Conservation (phyloP, 2,888 invertebrate genomes). For the Bugulina stolonifera region DNA sequence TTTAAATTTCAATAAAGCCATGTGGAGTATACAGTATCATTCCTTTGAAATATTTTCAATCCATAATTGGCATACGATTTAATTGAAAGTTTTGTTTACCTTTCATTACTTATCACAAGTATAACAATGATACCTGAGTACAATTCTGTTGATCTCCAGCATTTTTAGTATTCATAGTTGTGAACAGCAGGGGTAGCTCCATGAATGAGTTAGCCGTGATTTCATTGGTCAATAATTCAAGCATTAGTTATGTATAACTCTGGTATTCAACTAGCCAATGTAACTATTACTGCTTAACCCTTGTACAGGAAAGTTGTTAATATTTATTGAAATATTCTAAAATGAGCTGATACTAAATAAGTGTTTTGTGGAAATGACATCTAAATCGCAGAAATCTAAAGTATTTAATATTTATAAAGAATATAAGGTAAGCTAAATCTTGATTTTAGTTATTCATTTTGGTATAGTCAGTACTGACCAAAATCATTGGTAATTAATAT, state of each 20-base stretch:
- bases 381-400: slow-evolving; percentile 10
- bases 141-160: too few relatives aligned
- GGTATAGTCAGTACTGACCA: too few relatives aligned
- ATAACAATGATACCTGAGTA: neutral
- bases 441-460: too few relatives aligned
- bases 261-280: too few relatives aligned
- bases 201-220: slow-evolving; percentile 1
- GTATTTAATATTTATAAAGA: slow-evolving; percentile 13
- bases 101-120: neutral
- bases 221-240: slow-evolving; percentile 18
- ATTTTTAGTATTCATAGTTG: too few relatives aligned
- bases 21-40: neutral
- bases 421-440: slow-evolving; percentile 19
- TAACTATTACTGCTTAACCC: too few relatives aligned
- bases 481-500: too few relatives aligned
- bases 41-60: neutral
- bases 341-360: too few relatives aligned
- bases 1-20: neutral
- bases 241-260: too few relatives aligned
- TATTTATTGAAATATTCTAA: too few relatives aligned
- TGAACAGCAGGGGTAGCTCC: too few relatives aligned
- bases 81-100: neutral
- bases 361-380: neutral
- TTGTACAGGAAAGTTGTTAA: too few relatives aligned
- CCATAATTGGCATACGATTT: neutral